These are phyloP conservation scores for Cabera pusaria DNA, from an alignment of 2,888 invertebrate species.

Conservation along the genomic window DNA sequence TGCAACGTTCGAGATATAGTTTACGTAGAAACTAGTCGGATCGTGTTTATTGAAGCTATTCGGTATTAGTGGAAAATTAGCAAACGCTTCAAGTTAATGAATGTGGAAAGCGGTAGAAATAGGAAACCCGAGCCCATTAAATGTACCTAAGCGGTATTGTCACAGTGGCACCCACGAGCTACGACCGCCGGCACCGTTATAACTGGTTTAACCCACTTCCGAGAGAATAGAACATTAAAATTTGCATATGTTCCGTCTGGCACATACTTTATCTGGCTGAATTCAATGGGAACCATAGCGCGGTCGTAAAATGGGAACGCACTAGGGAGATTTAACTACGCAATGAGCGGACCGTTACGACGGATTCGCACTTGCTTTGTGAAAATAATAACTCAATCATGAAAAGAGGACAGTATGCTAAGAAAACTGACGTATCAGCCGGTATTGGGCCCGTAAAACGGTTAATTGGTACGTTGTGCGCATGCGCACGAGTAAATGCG, in stretches of 20 bases:
- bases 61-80: slow-evolving; percentile 19
- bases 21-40: slow-evolving; percentile 11
- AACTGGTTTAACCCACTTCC: slow-evolving; percentile 44
- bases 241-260: slow-evolving; percentile 26
- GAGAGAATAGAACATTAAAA: slow-evolving; percentile 28
- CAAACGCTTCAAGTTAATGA: slow-evolving; percentile 6
- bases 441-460: slow-evolving; percentile 45
- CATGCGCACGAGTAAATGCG: slow-evolving; percentile 40
- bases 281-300: slow-evolving; percentile 14
- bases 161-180: slow-evolving; percentile 44
- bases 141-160: slow-evolving; percentile 46
- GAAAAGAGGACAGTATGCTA: slow-evolving; percentile 11
- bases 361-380: slow-evolving; percentile 9
- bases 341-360: slow-evolving; percentile 8
- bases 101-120: slow-evolving; percentile 33
- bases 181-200: slow-evolving; percentile 36
- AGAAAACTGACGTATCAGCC: slow-evolving; percentile 29
- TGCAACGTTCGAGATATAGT: slow-evolving; percentile 12
- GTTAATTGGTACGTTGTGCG: slow-evolving; percentile 46
- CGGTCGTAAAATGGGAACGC: slow-evolving; percentile 4
- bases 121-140: slow-evolving; percentile 40
- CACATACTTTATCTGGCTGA: slow-evolving; percentile 21
- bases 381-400: slow-evolving; percentile 24
- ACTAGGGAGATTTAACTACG: slow-evolving; percentile 7
- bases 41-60: slow-evolving; percentile 12